A percentile compares a stretch with the other conserved stretches of the same genome.
phyloP scores from a whole-genome alignment of 2,113 vertebrate species.

The Upupa epops region DNA sequence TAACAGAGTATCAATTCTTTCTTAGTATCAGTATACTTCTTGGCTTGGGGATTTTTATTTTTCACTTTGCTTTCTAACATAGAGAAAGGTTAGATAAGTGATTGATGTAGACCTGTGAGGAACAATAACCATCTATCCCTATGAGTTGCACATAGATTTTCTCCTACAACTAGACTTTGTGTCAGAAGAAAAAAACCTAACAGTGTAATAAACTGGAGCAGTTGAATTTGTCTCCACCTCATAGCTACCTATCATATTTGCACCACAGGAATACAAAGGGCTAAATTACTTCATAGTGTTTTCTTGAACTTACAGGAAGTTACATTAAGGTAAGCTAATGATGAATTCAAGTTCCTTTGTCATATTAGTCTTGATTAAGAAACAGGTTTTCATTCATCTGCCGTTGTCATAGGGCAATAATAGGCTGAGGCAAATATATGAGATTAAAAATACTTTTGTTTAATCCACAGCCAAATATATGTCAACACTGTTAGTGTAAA shows the following conservation, averaged over 20 bases:
- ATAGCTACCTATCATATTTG: background rate
- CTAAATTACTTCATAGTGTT: background rate
- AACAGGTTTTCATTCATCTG: background rate
- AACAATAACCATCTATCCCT: background rate
- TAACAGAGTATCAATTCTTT: background rate
- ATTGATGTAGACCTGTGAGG: background rate
- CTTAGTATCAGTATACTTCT: background rate
- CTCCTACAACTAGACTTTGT: background rate
- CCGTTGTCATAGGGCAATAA: background rate
- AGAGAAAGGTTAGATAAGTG: background rate
- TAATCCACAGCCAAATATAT: background rate
- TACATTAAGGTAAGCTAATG: background rate
- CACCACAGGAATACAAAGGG: background rate
- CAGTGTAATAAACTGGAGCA: background rate
- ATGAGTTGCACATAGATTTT: background rate
- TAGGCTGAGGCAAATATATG: background rate
- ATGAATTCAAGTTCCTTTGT: background rate
- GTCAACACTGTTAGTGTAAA: background rate
- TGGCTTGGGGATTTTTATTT: background rate
- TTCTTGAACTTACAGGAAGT: background rate
- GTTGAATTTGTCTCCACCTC: background rate
- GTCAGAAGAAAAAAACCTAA: background rate
- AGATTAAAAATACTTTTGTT: slow-evolving; percentile 17
- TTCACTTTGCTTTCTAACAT: background rate
- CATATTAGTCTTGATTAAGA: background rate